Evolutionary conservation across 2,113 vertebrate species (phyloP).

Genomic region (Semicossyphus pulcher): DNA sequence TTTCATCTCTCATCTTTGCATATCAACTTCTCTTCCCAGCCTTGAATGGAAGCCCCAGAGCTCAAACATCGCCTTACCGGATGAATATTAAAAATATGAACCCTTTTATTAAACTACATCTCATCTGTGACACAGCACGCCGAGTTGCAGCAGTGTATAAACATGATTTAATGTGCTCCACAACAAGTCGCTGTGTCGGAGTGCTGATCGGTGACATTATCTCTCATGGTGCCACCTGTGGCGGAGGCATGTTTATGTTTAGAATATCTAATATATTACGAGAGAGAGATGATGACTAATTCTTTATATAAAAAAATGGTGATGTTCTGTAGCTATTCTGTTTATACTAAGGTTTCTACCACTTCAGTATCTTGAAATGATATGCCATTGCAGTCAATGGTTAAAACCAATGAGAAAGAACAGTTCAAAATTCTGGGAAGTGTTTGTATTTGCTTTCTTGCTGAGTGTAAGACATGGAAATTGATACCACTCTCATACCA

Average conservation of each 20-base stretch:
- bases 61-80: constrained; percentile 30
- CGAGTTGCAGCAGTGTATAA: constrained; percentile 20
- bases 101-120: constrained; percentile 63
- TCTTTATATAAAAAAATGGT: too few species aligned
- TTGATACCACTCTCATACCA: too few species aligned
- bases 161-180: constrained; percentile 18
- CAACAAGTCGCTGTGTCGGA: neutral
- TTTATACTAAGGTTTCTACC: too few species aligned
- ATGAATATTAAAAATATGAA: constrained; percentile 56
- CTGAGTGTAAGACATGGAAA: too few species aligned
- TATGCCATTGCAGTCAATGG: too few species aligned
- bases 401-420: too few species aligned
- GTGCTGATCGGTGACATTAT: neutral
- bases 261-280: neutral
- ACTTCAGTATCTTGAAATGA: too few species aligned
- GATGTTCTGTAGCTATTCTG: too few species aligned
- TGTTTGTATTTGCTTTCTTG: too few species aligned
- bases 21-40: constrained; percentile 22
- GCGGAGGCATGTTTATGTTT: neutral
- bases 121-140: constrained; percentile 39
- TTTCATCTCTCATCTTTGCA: constrained; percentile 9
- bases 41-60: constrained; percentile 27
- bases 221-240: constrained; percentile 4
- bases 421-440: too few species aligned
- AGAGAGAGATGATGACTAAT: too few species aligned